Conservation (phyloP, 2,888 invertebrate genomes). For the Xylophagus ater region DNA sequence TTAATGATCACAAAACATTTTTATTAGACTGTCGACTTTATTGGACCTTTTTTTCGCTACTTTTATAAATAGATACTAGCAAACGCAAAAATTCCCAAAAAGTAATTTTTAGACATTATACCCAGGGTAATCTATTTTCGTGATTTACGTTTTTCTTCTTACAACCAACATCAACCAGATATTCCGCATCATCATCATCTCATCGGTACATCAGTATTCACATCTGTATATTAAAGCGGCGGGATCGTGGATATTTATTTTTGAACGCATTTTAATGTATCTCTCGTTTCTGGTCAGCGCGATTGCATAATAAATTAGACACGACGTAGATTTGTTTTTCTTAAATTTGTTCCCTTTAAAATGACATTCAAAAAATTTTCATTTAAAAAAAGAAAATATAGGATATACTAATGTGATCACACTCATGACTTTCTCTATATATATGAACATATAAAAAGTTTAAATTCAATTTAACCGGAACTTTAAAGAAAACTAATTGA, state of each 20-base stretch:
- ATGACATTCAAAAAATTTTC: constrained; percentile 9
- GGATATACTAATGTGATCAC: too few relatives aligned
- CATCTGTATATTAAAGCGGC: constrained; percentile 8
- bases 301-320: constrained; percentile 8
- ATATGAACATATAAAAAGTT: too few relatives aligned
- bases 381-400: too few relatives aligned
- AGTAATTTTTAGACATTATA: constrained; percentile 14
- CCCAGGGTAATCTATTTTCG: constrained; percentile 18
- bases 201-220: not conserved
- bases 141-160: constrained; percentile 16
- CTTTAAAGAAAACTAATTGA: too few relatives aligned
- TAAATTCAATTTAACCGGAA: too few relatives aligned
- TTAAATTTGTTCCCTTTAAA: constrained; percentile 5
- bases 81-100: constrained; percentile 11
- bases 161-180: not conserved
- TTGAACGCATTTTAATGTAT: constrained; percentile 7
- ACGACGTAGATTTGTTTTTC: constrained; percentile 8
- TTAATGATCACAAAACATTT: too few relatives aligned
- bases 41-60: constrained; percentile 16
- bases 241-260: constrained; percentile 1
- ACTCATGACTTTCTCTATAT: too few relatives aligned
- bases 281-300: constrained; percentile 2
- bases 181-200: too few relatives aligned
- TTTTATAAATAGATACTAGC: constrained; percentile 14
- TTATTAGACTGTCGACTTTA: constrained; percentile 9